These are phyloP conservation scores for Drosophila setosimentum DNA, from an alignment of 2,888 invertebrate species.

Conservation along the genomic window DNA sequence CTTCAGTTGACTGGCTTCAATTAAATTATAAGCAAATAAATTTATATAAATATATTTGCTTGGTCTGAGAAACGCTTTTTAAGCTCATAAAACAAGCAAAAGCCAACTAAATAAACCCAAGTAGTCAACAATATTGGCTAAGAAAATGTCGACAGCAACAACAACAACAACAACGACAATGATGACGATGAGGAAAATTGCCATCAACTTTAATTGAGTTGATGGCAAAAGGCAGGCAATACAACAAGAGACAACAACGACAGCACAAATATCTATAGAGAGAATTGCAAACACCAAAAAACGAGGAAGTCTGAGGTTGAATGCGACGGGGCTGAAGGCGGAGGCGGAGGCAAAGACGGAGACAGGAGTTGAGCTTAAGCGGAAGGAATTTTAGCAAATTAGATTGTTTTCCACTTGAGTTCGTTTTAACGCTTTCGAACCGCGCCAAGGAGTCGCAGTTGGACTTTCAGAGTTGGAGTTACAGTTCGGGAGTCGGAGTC, in stretches of 20 bases:
- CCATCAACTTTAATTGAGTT: constrained; percentile 80
- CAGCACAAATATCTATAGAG: constrained; percentile 39
- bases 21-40: constrained; percentile 79
- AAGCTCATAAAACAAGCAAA: constrained; percentile 72
- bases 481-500: constrained; percentile 5
- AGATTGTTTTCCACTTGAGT: constrained; percentile 85
- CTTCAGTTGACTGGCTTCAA: constrained; percentile 57
- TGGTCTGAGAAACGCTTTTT: constrained; percentile 36
- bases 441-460: constrained; percentile 45
- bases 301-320: constrained; percentile 6
- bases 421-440: constrained; percentile 78
- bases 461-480: constrained; percentile 29
- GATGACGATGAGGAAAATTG: constrained; percentile 61
- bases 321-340: neutral
- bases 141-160: constrained; percentile 59
- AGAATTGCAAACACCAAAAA: constrained; percentile 17
- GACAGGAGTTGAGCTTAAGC: constrained; percentile 47
- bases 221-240: constrained; percentile 59
- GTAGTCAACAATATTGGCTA: constrained; percentile 76
- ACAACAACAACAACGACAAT: constrained; percentile 19
- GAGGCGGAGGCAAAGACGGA: neutral
- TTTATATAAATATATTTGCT: constrained; percentile 53
- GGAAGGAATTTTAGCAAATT: constrained; percentile 83
- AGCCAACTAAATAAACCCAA: constrained; percentile 66
- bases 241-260: constrained; percentile 23